Base-by-base conservation (phyloP, 2,797 vertebrate species). In the Scolopax bukidnonensis region DNA sequence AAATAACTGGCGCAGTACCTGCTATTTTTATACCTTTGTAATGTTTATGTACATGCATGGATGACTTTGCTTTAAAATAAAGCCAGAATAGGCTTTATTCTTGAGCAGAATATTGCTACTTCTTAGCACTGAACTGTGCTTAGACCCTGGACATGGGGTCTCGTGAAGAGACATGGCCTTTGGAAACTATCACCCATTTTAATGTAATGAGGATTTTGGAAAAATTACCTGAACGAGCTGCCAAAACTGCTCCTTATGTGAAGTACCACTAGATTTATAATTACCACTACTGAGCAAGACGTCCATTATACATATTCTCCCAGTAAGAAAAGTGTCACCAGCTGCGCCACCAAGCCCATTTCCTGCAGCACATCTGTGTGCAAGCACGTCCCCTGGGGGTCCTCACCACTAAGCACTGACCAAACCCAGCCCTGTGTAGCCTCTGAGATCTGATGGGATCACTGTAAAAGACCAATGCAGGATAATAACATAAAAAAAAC, bases 1-100 rank as follows among this genome's bases (percentile, higher is more conserved):
- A 89, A 83, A 50, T 70, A 94, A 92, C 27, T 93, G 69, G 78
- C 92, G 75, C 88, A 95, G 69, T 60, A 89, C 61, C 84, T 71
- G 50, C 75, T 80, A 47, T 51, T 95, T 92, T 85, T 87, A n/a
- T 79, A 76, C 27, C 45, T 76, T 91, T 93, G 36, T 60, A 65
- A 90, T 38, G 25, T 65, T 93, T 87, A 75, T 36, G n/a, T 17
- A 61, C 50, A 27, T 85, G 78, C 33, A 43, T 75, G 33, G 28
- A 85, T 75, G 64, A 80, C 48, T 91, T 74, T 48, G 60, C 68
- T 96, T 93, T 84, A 80, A 92, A 84, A 79, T 70, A 88, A 91
- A 90, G 51, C 54, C 79, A 60, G 45, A 68, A 76, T 16, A 84
- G 63, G 18, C 33, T 82, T 38, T 73, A 64, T 89, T 79, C 48